Base-by-base conservation (phyloP, 2,888 invertebrate species). In the Tetragonisca angustula region DNA sequence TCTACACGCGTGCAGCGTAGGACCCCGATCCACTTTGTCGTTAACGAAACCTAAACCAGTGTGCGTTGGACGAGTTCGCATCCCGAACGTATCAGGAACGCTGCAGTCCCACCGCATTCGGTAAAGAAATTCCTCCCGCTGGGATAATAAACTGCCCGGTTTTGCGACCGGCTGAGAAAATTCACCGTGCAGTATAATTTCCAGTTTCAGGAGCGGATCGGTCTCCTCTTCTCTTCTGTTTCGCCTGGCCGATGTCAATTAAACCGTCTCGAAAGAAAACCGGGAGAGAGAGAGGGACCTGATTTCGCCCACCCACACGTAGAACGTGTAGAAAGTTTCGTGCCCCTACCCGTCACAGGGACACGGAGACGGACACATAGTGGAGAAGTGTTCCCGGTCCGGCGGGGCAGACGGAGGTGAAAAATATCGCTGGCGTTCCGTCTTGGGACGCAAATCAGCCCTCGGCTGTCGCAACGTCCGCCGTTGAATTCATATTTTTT, bases 281-380 rank as follows among this genome's bases (percentile, higher is more conserved):
- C 70, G 78, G 9, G 43, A 43, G 36, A 36, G 36, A 36, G 36
- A 36, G 43, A 54, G 79, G 79, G 87, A 85, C 90, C 84, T 78
- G 83, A 89, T 89, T 88, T 90, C 85, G 83, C 81, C 79, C 86
- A 84, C 88, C 89, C 87, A 89, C 90, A 87, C 83, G 79, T 83
- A 84, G 75, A 72, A 71, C 70, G 69, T 81, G 86, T 87, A 89
- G 89, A 90, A 89, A 88, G 88, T 85, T 87, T 67, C 68, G 61
- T 71, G 19, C 19, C 65, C 52, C 54, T 59, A 62, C 43, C 21
- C 64, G 11, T n/a, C 21, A 43, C 36, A 0, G 36, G 9, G 9
- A 43, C 36, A 43, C 36, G 36, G 43, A 43, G 43, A 43, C 32
- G 32, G 32, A 32, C 32, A 4, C 32, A 32, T 4, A 4, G 32